phyloP scores from a whole-genome alignment of 2,888 invertebrate species.

The Sarcophaga caerulescens region DNA sequence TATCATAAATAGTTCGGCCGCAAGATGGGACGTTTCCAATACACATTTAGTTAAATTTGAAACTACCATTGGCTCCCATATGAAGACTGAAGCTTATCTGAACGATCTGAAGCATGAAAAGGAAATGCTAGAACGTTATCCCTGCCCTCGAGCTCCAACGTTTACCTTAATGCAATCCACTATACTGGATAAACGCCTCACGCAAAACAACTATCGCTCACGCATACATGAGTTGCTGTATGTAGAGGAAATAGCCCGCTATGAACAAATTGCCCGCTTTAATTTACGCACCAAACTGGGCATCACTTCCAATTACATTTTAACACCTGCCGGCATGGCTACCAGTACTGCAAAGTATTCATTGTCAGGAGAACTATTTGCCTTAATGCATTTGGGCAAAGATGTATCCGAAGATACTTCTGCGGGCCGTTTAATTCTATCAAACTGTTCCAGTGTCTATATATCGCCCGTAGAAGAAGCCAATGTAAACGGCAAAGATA shows the following conservation, averaged over 20 bases:
- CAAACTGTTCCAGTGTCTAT: slow-evolving; percentile 88
- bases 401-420: slow-evolving; percentile 91
- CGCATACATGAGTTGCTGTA: slow-evolving; percentile 89
- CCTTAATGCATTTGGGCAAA: slow-evolving; percentile 86
- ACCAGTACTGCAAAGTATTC: slow-evolving; percentile 89
- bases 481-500: slow-evolving; percentile 51
- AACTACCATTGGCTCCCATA: slow-evolving; percentile 83
- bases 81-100: slow-evolving; percentile 81
- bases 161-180: slow-evolving; percentile 87
- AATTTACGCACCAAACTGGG: slow-evolving; percentile 86
- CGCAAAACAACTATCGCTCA: slow-evolving; percentile 86
- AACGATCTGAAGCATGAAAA: slow-evolving; percentile 82
- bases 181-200: slow-evolving; percentile 84
- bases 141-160: slow-evolving; percentile 85
- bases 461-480: slow-evolving; percentile 81
- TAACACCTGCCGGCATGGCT: slow-evolving; percentile 86
- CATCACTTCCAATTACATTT: slow-evolving; percentile 85
- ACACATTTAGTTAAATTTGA: slow-evolving; percentile 83
- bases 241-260: slow-evolving; percentile 89
- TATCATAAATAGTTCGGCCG: slow-evolving; percentile 84
- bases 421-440: slow-evolving; percentile 89
- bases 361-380: slow-evolving; percentile 88
- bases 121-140: slow-evolving; percentile 84
- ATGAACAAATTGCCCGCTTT: slow-evolving; percentile 86
- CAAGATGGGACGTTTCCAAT: slow-evolving; percentile 84